Evolutionary conservation across 2,888 invertebrate genomes (phyloP).

Genomic region (Cacoxenus indagator): DNA sequence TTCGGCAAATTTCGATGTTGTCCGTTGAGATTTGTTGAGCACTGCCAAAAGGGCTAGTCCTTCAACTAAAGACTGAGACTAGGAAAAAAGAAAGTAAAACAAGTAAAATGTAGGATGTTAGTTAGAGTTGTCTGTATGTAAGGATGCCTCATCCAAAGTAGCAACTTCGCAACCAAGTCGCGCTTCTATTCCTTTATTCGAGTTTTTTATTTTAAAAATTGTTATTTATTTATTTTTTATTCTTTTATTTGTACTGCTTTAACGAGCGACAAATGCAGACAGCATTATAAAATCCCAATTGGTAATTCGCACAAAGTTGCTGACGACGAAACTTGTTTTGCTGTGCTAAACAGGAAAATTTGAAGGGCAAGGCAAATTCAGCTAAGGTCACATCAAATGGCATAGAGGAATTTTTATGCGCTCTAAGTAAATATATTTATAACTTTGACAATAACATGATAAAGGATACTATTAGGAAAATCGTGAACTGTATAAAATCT

Average conservation of each 20-base stretch:
- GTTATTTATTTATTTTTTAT: neutral
- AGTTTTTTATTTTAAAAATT: neutral
- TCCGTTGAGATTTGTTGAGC: neutral
- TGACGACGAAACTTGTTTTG: neutral
- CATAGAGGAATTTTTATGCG: no score
- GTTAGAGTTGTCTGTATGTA: neutral
- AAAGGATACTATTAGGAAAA: no score
- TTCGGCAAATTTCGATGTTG: neutral
- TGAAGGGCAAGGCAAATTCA: neutral
- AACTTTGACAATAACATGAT: no score
- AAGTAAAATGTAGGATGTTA: neutral
- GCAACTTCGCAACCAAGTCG: neutral
- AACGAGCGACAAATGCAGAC: neutral
- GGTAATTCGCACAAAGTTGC: neutral
- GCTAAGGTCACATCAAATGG: no score
- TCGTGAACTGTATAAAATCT: no score
- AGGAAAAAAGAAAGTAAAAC: neutral
- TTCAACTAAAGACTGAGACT: neutral
- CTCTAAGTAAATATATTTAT: no score
- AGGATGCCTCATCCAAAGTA: neutral
- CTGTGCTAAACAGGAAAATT: neutral
- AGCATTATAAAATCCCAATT: neutral
- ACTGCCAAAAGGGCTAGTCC: neutral
- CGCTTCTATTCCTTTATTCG: neutral
- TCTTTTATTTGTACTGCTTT: neutral